Percentiles rank a stretch among this genome's conserved stretches.
Evolutionary conservation across 2,113 vertebrate species (phyloP).

Genomic region (Stictonetta naevosa): DNA sequence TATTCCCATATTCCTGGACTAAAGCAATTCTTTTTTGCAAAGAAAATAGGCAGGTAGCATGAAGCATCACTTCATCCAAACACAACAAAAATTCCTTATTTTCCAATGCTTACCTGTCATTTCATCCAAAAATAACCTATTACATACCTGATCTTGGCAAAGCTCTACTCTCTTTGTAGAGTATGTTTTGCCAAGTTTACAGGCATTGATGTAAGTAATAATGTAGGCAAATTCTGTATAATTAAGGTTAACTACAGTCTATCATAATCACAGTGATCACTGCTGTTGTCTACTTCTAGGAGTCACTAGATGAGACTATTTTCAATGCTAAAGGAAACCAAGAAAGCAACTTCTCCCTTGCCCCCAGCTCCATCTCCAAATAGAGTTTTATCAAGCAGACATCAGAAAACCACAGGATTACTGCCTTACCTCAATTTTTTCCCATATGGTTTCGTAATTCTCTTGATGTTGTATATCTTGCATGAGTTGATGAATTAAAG

Average conservation of each 20-base stretch:
- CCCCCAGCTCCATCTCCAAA: neutral
- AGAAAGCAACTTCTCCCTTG: neutral
- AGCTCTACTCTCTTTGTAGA: neutral
- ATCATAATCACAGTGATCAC: neutral
- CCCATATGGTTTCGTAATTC: conserved; percentile 89
- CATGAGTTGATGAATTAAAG: conserved; percentile 88
- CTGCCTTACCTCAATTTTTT: conserved; percentile 90
- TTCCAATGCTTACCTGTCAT: neutral
- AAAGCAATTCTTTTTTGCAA: neutral
- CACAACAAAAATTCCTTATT: neutral
- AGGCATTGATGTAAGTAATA: neutral
- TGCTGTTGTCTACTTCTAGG: neutral
- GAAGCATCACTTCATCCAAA: neutral
- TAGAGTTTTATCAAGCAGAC: neutral
- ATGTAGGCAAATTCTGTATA: neutral
- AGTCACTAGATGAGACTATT: neutral
- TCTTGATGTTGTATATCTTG: conserved; percentile 90
- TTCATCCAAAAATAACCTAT: neutral
- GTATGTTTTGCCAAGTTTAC: neutral
- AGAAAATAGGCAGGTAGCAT: neutral
- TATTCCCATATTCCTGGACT: neutral
- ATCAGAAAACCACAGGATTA: neutral
- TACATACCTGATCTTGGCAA: neutral
- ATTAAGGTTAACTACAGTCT: neutral
- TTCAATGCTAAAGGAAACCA: neutral